These are phyloP conservation scores for Drosophila setosimentum DNA, from an alignment of 2,888 invertebrate genomes.

Conservation along the genomic window DNA sequence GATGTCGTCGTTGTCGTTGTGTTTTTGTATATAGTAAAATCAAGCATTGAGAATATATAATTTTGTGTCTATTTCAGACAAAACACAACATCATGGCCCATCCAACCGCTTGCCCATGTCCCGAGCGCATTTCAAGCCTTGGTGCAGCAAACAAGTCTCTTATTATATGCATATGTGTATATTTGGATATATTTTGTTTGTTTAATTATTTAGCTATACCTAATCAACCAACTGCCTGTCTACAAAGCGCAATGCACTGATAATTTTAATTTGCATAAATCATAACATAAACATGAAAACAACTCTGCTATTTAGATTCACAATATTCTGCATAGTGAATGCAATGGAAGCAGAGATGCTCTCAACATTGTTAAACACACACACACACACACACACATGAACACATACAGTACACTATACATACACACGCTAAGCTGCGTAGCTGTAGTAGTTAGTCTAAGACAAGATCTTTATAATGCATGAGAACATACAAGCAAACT, in stretches of 20 bases:
- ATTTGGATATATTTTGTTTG: constrained; percentile 13
- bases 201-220: constrained; percentile 51
- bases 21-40: constrained; percentile 58
- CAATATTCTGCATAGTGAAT: constrained; percentile 35
- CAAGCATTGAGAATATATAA: constrained; percentile 58
- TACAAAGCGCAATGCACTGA: constrained; percentile 81
- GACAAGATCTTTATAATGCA: constrained; percentile 30
- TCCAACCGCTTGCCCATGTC: neutral
- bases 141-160: constrained; percentile 39
- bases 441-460: constrained; percentile 62
- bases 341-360: constrained; percentile 8
- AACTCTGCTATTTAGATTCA: constrained; percentile 41
- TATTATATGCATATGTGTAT: constrained; percentile 45
- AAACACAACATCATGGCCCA: constrained; percentile 4
- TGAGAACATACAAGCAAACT: constrained; percentile 30
- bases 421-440: constrained; percentile 53
- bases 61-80: constrained; percentile 54
- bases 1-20: constrained; percentile 43
- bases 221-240: constrained; percentile 77
- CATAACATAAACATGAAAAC: constrained; percentile 30
- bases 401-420: constrained; percentile 2
- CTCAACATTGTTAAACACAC: constrained; percentile 6
- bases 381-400: constrained; percentile 11
- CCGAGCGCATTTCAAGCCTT: constrained; percentile 66
- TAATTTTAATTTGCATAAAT: constrained; percentile 75